Evolutionary conservation across 2,113 vertebrate species (phyloP).

Genomic region (Otocyon megalotis): DNA sequence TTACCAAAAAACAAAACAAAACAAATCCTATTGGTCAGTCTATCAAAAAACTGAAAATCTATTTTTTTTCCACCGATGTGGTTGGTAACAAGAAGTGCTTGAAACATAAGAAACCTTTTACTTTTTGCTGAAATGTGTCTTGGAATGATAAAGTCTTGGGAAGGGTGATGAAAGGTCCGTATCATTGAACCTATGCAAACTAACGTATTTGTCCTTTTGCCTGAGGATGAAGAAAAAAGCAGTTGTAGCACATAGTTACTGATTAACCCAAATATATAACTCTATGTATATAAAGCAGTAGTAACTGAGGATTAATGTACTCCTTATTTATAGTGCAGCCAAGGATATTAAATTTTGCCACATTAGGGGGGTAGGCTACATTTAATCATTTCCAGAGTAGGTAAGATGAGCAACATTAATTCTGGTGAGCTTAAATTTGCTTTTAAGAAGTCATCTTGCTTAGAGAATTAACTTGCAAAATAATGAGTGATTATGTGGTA

Average conservation of each 20-base stretch:
- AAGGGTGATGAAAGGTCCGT: not conserved
- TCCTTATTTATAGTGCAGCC: constrained; percentile 63
- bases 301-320: constrained; percentile 62
- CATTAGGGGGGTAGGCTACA: constrained; percentile 36
- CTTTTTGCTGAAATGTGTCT: not conserved
- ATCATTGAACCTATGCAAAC: not conserved
- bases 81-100: not conserved
- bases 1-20: not conserved
- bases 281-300: constrained; percentile 35
- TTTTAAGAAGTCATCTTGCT: constrained; percentile 67
- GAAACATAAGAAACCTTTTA: not conserved
- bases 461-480: constrained; percentile 64
- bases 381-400: constrained; percentile 71
- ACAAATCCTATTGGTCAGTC: not conserved
- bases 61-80: not conserved
- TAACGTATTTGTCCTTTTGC: not conserved
- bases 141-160: not conserved
- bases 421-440: constrained; percentile 64
- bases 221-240: not conserved
- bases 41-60: not conserved
- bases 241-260: not conserved
- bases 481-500: not conserved
- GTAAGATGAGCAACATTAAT: constrained; percentile 67
- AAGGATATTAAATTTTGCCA: constrained; percentile 67
- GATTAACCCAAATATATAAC: constrained; percentile 46